These are phyloP conservation scores for Bombus ignitus DNA, from an alignment of 1,140 invertebrate species.

Conservation along the genomic window DNA sequence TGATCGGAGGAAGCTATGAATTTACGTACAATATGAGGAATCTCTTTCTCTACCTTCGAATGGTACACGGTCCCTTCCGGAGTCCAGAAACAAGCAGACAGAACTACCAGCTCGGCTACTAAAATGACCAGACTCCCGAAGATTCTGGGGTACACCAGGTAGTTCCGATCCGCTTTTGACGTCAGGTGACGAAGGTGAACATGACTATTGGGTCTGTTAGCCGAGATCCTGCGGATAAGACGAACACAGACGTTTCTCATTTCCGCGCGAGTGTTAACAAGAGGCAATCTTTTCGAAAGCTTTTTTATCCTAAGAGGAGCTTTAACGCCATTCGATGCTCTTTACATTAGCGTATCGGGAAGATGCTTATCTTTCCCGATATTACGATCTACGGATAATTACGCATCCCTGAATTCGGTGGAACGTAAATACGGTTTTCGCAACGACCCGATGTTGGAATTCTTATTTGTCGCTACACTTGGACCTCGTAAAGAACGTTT, in stretches of 20 bases:
- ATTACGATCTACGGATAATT: neutral
- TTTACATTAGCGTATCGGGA: neutral
- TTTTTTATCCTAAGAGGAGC: neutral
- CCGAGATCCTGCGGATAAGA: slow-evolving; percentile 57
- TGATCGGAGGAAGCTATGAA: slow-evolving; percentile 28
- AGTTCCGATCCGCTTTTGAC: slow-evolving; percentile 58
- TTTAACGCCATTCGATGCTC: neutral
- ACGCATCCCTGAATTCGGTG: too few species aligned
- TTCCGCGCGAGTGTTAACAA: slow-evolving; percentile 46
- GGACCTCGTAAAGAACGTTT: neutral
- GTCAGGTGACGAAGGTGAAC: slow-evolving; percentile 63
- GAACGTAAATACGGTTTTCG: neutral
- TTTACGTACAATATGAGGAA: slow-evolving; percentile 60
- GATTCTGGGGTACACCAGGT: slow-evolving; percentile 30
- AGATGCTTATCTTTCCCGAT: neutral
- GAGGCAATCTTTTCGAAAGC: slow-evolving; percentile 1
- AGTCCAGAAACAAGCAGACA: slow-evolving; percentile 16
- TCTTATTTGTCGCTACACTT: neutral
- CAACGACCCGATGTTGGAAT: neutral
- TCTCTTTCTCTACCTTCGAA: slow-evolving; percentile 13
- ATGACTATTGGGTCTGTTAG: slow-evolving; percentile 17
- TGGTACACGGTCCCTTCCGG: neutral
- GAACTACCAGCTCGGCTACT: slow-evolving; percentile 10
- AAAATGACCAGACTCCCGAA: slow-evolving; percentile 2
- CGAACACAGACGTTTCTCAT: slow-evolving; percentile 43